phyloP scores from a whole-genome alignment of 2,888 invertebrate species.

The Mantis religiosa region DNA sequence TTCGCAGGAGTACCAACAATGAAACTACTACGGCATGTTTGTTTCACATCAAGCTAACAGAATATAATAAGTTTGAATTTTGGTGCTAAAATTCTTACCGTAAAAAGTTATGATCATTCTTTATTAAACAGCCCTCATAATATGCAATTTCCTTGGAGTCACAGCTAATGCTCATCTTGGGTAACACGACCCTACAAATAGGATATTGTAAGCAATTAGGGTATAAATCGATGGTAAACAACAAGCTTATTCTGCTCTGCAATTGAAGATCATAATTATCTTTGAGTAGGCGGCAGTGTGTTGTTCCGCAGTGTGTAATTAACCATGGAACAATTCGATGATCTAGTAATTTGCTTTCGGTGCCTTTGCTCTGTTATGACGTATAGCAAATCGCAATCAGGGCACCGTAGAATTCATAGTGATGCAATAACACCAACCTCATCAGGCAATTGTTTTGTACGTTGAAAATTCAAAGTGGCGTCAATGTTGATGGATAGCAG shows the following conservation, averaged over 20 bases:
- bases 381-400: not conserved
- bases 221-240: not conserved
- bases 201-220: not conserved
- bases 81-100: too few relatives aligned
- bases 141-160: too few relatives aligned
- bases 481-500: not conserved
- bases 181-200: not conserved
- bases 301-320: not conserved
- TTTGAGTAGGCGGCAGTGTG: not conserved
- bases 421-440: not conserved
- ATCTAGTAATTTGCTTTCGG: not conserved
- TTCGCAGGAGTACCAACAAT: too few relatives aligned
- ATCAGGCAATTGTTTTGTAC: not conserved
- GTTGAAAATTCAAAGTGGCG: not conserved
- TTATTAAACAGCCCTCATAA: too few relatives aligned
- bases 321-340: not conserved
- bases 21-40: too few relatives aligned
- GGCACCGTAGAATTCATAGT: not conserved
- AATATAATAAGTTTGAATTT: too few relatives aligned
- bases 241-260: not conserved
- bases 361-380: not conserved
- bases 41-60: too few relatives aligned
- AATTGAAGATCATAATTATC: not conserved
- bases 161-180: too few relatives aligned
- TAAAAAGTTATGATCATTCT: too few relatives aligned